A percentile compares a stretch with the other conserved stretches of the same genome.
These are phyloP conservation scores for Zaprionus lineosus DNA, from an alignment of 2,888 invertebrate species.

Conservation along the genomic window DNA sequence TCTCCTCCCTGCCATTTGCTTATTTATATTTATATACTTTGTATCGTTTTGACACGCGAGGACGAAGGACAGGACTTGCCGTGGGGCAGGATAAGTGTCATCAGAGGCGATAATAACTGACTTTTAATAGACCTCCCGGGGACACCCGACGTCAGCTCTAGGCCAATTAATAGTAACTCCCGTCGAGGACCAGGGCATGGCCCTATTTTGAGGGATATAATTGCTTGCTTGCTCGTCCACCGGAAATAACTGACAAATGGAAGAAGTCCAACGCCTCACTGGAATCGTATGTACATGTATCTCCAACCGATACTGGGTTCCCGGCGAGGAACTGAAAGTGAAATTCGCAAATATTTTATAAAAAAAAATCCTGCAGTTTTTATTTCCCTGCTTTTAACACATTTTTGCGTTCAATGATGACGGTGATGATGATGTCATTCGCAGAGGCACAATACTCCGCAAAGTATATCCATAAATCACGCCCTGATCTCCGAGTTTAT, in stretches of 20 bases:
- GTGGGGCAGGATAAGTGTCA: conserved; percentile 33
- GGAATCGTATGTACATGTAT: conserved; percentile 19
- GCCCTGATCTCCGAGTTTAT: conserved; percentile 42
- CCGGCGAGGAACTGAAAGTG: conserved; percentile 42
- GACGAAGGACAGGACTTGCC: not conserved
- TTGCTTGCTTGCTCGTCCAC: not conserved
- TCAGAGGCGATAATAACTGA: conserved; percentile 54
- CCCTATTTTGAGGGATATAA: conserved; percentile 1
- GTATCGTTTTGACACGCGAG: conserved; percentile 62
- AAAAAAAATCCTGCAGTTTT: conserved; percentile 39
- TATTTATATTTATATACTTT: conserved; percentile 46
- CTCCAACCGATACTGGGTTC: too few relatives aligned
- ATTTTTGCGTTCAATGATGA: too few relatives aligned
- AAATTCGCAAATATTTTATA: conserved; percentile 35
- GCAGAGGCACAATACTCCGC: conserved; percentile 29
- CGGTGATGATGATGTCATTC: conserved; percentile 70
- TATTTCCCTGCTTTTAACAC: conserved; percentile 38
- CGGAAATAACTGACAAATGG: conserved; percentile 15
- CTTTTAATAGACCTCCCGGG: conserved; percentile 48
- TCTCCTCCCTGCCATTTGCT: conserved; percentile 63
- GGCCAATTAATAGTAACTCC: conserved; percentile 51
- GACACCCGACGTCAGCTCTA: conserved; percentile 8
- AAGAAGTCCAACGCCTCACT: conserved; percentile 15
- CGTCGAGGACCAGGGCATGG: conserved; percentile 36
- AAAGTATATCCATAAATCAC: conserved; percentile 60